phyloP scores from a whole-genome alignment of 2,888 invertebrate species.

The Aethes cnicana region DNA sequence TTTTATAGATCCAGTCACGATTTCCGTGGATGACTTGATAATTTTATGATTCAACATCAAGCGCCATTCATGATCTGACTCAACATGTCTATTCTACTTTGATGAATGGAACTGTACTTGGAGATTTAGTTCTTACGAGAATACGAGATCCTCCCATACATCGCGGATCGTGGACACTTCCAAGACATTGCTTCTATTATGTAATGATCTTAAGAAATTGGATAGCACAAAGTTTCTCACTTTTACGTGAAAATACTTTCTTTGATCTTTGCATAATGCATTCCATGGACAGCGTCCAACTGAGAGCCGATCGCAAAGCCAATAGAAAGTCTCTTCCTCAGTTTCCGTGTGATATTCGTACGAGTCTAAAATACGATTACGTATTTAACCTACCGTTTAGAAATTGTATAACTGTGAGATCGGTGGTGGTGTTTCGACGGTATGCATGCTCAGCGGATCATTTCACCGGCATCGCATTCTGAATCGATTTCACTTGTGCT shows the following conservation, averaged over 20 bases:
- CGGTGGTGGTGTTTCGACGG: constrained; percentile 17
- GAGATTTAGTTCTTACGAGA: background rate
- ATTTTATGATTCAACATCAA: constrained; percentile 9
- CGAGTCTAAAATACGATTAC: constrained; percentile 26
- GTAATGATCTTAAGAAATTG: constrained; percentile 27
- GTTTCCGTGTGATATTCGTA: constrained; percentile 24
- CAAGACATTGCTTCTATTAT: constrained; percentile 10
- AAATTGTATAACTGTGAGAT: constrained; percentile 30
- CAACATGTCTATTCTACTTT: background rate
- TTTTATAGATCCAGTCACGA: constrained; percentile 26
- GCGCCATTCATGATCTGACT: constrained; percentile 3
- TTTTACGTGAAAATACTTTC: constrained; percentile 47
- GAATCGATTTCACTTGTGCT: constrained; percentile 67
- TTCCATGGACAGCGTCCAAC: constrained; percentile 32
- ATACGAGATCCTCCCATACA: background rate
- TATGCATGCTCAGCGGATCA: constrained; percentile 38
- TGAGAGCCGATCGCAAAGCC: constrained; percentile 31
- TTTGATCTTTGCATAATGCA: constrained; percentile 42
- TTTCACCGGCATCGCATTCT: constrained; percentile 67
- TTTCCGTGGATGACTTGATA: constrained; percentile 15
- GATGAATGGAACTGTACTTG: too few relatives aligned
- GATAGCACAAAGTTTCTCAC: constrained; percentile 27
- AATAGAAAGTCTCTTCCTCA: constrained; percentile 39
- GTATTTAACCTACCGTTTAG: constrained; percentile 30
- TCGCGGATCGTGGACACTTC: background rate